These are phyloP conservation scores for Polyodon spathula DNA, from an alignment of 2,113 vertebrate genomes.

Conservation along the genomic window DNA sequence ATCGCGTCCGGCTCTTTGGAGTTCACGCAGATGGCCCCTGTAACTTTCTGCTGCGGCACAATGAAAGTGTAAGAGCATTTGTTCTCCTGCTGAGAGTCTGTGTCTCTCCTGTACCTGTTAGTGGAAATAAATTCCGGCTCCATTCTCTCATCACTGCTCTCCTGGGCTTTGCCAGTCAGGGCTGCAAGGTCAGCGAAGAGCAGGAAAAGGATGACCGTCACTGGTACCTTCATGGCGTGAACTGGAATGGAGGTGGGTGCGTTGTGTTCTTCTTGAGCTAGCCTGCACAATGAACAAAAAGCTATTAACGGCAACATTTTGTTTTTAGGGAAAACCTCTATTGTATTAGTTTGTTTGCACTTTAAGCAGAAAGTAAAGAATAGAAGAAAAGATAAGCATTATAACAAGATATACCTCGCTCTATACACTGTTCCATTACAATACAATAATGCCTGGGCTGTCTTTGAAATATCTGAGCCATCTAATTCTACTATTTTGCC, in stretches of 20 bases:
- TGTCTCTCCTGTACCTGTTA: conserved; percentile 65
- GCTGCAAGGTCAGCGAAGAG: conserved; percentile 47
- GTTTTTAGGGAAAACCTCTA: too few species aligned
- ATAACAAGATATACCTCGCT: too few species aligned
- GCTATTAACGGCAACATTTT: too few species aligned
- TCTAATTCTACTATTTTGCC: too few species aligned
- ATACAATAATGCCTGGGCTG: too few species aligned
- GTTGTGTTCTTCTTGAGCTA: conserved; percentile 9
- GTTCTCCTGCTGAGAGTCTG: conserved; percentile 56
- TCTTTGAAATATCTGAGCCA: too few species aligned
- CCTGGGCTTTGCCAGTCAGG: conserved; percentile 49
- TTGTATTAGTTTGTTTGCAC: too few species aligned
- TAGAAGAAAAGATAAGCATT: too few species aligned
- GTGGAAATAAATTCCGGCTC: conserved; percentile 72
- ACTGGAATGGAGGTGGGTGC: conserved; percentile 26
- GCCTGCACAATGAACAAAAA: too few species aligned
- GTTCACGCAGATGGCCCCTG: conserved; percentile 93
- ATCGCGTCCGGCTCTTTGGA: conserved; percentile 82
- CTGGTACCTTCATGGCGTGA: conserved; percentile 46
- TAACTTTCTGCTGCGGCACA: conserved; percentile 93
- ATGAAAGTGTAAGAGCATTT: conserved; percentile 98
- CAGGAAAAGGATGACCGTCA: conserved; percentile 55
- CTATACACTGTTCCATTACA: too few species aligned
- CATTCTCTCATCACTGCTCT: conserved; percentile 54
- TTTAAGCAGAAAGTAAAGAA: too few species aligned